phyloP scores from a whole-genome alignment of 2,113 vertebrate species.

The Apus apus region DNA sequence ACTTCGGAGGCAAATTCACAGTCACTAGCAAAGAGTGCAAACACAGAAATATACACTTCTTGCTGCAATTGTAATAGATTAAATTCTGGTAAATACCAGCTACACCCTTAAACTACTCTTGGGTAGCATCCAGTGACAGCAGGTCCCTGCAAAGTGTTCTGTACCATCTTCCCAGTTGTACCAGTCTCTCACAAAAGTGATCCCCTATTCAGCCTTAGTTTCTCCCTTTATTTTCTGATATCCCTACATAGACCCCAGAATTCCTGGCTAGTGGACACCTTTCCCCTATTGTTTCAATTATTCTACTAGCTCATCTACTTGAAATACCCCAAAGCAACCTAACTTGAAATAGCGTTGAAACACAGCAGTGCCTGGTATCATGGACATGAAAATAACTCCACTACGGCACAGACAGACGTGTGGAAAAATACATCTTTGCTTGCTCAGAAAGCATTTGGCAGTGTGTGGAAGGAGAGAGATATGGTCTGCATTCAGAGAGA shows the following conservation, averaged over 20 bases:
- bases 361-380: not conserved
- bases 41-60: not conserved
- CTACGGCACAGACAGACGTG: not conserved
- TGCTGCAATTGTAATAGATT: not conserved
- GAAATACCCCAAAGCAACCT: not conserved
- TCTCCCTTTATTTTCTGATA: not conserved
- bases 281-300: not conserved
- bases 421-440: not conserved
- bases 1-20: not conserved
- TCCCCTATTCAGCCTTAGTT: not conserved
- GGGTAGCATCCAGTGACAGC: not conserved
- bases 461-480: not conserved
- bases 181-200: not conserved
- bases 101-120: not conserved
- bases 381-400: not conserved
- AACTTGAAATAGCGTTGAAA: not conserved
- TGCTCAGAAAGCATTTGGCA: not conserved
- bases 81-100: not conserved
- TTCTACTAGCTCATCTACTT: not conserved
- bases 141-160: not conserved
- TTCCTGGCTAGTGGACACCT: not conserved
- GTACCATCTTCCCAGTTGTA: not conserved
- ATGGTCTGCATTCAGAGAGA: fast-evolving
- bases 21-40: not conserved
- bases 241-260: not conserved